A percentile compares a stretch with the other conserved stretches of the same genome.
Evolutionary conservation across 2,797 vertebrate species (phyloP).

Genomic region (Poeciliopsis gracilis): DNA sequence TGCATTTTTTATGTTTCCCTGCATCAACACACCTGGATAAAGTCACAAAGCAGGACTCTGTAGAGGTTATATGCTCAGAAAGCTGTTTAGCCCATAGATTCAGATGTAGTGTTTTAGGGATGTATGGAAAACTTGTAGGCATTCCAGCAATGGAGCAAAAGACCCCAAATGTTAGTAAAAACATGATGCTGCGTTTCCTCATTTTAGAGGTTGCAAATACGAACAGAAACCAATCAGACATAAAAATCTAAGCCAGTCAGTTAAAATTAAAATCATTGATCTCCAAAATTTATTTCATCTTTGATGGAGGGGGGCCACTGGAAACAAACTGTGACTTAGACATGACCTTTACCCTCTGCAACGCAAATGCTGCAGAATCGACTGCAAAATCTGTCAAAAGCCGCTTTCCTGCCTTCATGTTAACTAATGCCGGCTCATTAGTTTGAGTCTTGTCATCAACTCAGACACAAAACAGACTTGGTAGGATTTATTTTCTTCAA

Average conservation of each 20-base stretch:
- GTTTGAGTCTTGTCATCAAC: background rate
- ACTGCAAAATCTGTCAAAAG: background rate
- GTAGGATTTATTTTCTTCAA: background rate
- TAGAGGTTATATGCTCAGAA: background rate
- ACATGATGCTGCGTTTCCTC: background rate
- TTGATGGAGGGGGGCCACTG: background rate
- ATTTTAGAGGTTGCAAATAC: background rate
- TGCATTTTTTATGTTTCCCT: background rate
- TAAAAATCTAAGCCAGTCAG: background rate
- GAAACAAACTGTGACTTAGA: background rate
- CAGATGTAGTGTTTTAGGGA: background rate
- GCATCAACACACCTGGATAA: background rate
- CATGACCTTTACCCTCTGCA: background rate
- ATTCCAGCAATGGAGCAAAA: background rate
- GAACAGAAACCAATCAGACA: background rate
- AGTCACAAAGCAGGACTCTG: background rate
- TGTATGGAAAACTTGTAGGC: background rate
- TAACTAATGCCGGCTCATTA: background rate
- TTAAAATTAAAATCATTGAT: background rate
- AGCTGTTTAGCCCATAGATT: background rate
- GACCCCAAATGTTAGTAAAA: background rate
- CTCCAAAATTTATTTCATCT: background rate
- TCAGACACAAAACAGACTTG: background rate
- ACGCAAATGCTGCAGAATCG: background rate
- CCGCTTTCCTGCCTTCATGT: background rate